Percentiles rank a stretch among this genome's conserved stretches.
Evolutionary conservation across 2,888 invertebrate species (phyloP).

Genomic region (Glyphotaelius pellucidus): DNA sequence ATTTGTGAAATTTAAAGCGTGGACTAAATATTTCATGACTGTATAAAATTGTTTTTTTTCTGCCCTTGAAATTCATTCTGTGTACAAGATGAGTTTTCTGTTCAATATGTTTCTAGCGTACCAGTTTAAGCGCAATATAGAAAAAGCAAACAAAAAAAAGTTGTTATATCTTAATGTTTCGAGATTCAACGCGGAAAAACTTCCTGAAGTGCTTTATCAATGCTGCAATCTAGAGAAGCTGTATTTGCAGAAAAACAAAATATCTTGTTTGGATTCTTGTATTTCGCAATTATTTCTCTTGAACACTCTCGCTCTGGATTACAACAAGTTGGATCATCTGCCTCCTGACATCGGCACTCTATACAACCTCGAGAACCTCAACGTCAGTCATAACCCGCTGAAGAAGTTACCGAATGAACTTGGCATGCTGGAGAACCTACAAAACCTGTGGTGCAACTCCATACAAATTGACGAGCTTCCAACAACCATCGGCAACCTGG

Average conservation of each 20-base stretch:
- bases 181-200: constrained; percentile 80
- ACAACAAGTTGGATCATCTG: constrained; percentile 79
- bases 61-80: no score
- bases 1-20: no score
- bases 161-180: constrained; percentile 80
- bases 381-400: constrained; percentile 83
- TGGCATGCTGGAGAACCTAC: constrained; percentile 67
- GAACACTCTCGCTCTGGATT: constrained; percentile 81
- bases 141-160: constrained; percentile 79
- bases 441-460: constrained; percentile 72
- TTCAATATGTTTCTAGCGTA: constrained; percentile 67
- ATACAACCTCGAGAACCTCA: constrained; percentile 79
- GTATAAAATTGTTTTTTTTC: no score
- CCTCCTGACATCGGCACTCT: constrained; percentile 80
- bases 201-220: constrained; percentile 78
- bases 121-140: constrained; percentile 82
- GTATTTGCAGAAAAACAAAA: constrained; percentile 81
- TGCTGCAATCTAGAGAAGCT: constrained; percentile 79
- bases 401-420: constrained; percentile 78
- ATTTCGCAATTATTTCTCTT: constrained; percentile 78
- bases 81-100: neutral
- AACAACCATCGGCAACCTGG: constrained; percentile 70
- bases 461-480: constrained; percentile 70
- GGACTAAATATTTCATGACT: no score
- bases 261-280: constrained; percentile 74